Evolutionary conservation across 2,113 vertebrate species (phyloP).

Genomic region (Platycercus adscitus): DNA sequence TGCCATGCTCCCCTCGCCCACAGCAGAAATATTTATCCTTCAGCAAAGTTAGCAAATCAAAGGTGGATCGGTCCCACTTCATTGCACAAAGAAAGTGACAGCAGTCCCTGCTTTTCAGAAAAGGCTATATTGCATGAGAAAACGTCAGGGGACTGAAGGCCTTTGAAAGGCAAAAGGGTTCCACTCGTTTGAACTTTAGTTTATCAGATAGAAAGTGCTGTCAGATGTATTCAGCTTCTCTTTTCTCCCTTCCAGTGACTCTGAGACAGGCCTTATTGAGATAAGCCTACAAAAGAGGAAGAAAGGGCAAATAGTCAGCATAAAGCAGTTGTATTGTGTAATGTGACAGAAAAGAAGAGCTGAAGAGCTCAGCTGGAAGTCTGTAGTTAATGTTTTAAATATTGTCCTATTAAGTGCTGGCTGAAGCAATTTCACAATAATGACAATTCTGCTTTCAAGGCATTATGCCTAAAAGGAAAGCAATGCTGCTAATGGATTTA

Average conservation of each 20-base stretch:
- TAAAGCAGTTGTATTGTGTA: conserved; percentile 33
- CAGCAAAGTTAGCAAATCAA: conserved; percentile 25
- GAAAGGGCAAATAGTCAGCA: conserved; percentile 49
- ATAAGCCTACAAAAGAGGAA: conserved; percentile 50
- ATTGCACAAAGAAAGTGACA: conserved; percentile 51
- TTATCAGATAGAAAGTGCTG: conserved; percentile 74
- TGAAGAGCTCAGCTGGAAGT: conserved; percentile 18
- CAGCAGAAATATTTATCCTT: conserved; percentile 30
- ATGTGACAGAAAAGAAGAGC: conserved; percentile 33
- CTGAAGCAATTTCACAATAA: neutral
- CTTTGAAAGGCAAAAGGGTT: conserved; percentile 68
- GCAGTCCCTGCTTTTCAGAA: neutral
- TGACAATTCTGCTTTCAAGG: neutral
- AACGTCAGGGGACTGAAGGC: conserved; percentile 1
- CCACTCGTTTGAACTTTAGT: conserved; percentile 68
- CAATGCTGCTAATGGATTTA: neutral
- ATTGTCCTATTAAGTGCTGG: conserved; percentile 3
- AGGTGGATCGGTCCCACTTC: conserved; percentile 28
- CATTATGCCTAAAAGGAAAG: neutral
- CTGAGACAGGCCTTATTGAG: conserved; percentile 34
- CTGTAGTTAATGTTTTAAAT: conserved; percentile 53
- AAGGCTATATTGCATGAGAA: neutral
- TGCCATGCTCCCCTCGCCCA: neutral
- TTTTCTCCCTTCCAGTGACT: conserved; percentile 62
- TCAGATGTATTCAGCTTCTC: conserved; percentile 61